Percentiles rank a stretch among this genome's conserved stretches.
phyloP scores from a whole-genome alignment of 2,888 invertebrate genomes.

The Cyrtodaria siliqua region DNA sequence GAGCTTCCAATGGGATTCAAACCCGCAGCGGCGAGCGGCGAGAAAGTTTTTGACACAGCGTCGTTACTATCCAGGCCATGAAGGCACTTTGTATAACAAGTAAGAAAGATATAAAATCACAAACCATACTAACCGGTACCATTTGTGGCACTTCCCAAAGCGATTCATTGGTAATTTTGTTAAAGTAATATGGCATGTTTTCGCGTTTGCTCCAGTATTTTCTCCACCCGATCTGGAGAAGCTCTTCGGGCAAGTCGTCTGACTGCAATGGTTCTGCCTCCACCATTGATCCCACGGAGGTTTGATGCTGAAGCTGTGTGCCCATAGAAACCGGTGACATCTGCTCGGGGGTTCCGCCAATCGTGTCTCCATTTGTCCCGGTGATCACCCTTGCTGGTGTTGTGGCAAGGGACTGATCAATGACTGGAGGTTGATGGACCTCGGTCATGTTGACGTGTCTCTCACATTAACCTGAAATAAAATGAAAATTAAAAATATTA shows the following conservation, averaged over 20 bases:
- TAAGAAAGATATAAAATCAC: no score
- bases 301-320: conserved; percentile 35
- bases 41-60: no score
- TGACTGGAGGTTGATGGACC: conserved; percentile 23
- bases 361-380: conserved; percentile 22
- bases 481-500: neutral
- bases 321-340: no score
- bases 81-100: no score
- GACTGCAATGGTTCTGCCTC: conserved; percentile 71
- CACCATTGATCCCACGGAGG: conserved; percentile 47
- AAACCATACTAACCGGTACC: conserved; percentile 48
- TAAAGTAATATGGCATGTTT: conserved; percentile 98
- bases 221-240: conserved; percentile 96
- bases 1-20: no score
- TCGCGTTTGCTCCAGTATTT: conserved; percentile 99
- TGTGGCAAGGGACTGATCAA: neutral
- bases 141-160: conserved; percentile 97
- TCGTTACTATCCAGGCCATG: no score
- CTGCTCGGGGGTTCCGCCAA: no score
- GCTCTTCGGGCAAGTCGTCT: conserved; percentile 89
- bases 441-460: conserved; percentile 20
- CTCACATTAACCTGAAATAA: conserved; percentile 19
- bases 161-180: conserved; percentile 97
- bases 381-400: neutral
- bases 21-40: no score